Evolutionary conservation across 2,888 invertebrate genomes (phyloP).

Genomic region (Pachydiplax longipennis): DNA sequence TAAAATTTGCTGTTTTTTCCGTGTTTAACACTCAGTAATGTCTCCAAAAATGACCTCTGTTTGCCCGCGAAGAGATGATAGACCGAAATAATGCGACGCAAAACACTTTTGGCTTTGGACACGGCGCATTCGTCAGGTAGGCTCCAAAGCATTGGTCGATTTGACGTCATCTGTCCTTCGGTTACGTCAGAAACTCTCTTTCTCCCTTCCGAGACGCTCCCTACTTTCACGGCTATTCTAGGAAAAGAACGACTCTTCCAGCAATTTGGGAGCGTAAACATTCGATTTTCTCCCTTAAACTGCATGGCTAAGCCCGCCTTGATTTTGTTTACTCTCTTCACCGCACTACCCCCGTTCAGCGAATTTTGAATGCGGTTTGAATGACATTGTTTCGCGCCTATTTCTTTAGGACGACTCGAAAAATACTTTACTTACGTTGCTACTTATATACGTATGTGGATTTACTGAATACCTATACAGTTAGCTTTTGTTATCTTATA

Average conservation of each 20-base stretch:
- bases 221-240: not conserved
- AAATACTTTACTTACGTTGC: too few relatives aligned
- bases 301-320: not conserved
- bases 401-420: too few relatives aligned
- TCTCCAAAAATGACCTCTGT: not conserved
- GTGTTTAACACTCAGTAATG: not conserved
- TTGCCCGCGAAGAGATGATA: not conserved
- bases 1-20: not conserved
- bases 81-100: not conserved
- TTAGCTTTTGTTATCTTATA: too few relatives aligned
- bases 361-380: too few relatives aligned
- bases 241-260: not conserved
- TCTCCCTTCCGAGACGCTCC: not conserved
- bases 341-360: too few relatives aligned
- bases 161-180: slow-evolving; percentile 1
- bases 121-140: not conserved
- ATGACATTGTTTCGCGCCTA: too few relatives aligned
- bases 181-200: not conserved
- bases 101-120: not conserved
- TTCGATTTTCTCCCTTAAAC: not conserved
- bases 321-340: not conserved
- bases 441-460: too few relatives aligned
- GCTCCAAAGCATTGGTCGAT: not conserved
- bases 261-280: not conserved
- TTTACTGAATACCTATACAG: too few relatives aligned